Evolutionary conservation across 2,888 invertebrate genomes (phyloP).

Genomic region (Cerastis leucographa): DNA sequence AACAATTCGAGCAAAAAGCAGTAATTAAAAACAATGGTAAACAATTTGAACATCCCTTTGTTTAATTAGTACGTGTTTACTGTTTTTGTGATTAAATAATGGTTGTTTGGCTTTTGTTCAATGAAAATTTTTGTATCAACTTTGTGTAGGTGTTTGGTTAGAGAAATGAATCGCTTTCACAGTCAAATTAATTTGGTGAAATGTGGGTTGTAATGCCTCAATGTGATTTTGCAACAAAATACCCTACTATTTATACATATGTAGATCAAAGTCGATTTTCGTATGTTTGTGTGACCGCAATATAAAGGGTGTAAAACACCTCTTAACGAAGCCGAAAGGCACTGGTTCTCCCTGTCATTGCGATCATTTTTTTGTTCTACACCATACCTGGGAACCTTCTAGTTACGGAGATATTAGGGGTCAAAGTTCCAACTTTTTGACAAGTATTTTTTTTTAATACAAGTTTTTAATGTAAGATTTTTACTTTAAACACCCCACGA

Average conservation of each 20-base stretch:
- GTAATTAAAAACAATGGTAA: constrained; percentile 13
- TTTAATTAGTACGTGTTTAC: background rate
- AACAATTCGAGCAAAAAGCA: background rate
- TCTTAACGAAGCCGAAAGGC: too few species aligned
- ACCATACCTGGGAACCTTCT: too few species aligned
- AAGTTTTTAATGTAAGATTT: too few species aligned
- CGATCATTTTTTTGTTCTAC: too few species aligned
- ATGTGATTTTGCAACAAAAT: background rate
- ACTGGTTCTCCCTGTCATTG: too few species aligned
- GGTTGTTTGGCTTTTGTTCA: background rate
- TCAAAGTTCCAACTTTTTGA: too few species aligned
- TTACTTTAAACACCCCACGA: too few species aligned
- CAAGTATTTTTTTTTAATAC: too few species aligned
- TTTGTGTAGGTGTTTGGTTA: background rate
- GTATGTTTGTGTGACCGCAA: background rate
- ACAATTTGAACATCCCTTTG: constrained; percentile 8
- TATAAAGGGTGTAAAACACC: too few species aligned
- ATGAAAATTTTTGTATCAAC: background rate
- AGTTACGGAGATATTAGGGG: too few species aligned
- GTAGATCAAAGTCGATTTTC: background rate
- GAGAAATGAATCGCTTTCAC: background rate
- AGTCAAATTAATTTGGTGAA: background rate
- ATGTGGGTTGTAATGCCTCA: too few species aligned
- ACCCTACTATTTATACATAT: background rate
- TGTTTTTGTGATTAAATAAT: background rate